Percentiles rank a stretch among this genome's conserved stretches.
Conservation (phyloP, 2,888 invertebrate genomes). For the Phragmatobia fuliginosa region DNA sequence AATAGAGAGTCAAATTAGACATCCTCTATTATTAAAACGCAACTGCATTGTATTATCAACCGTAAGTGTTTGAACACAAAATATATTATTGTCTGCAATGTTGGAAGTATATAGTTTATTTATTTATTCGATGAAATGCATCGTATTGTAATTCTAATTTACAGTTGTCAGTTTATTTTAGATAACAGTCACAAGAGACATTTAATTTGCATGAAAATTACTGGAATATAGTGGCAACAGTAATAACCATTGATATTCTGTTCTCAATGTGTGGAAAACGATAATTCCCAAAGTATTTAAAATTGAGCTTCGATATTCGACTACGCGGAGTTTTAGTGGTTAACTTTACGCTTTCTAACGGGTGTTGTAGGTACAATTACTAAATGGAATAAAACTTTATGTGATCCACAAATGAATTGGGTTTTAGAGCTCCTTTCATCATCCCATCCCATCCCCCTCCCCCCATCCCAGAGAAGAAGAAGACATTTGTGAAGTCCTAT, state of each 20-base stretch:
- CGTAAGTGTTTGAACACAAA: neutral
- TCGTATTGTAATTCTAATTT: conserved; percentile 27
- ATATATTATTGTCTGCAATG: neutral
- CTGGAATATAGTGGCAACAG: conserved; percentile 19
- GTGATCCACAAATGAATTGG: no score
- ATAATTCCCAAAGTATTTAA: neutral
- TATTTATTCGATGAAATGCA: conserved; percentile 25
- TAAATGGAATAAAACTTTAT: no score
- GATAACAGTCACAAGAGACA: conserved; percentile 33
- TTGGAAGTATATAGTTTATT: neutral
- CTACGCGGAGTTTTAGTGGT: neutral
- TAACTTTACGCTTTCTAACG: no score
- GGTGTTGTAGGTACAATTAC: no score
- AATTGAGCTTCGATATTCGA: neutral
- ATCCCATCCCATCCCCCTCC: no score
- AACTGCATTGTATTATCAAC: neutral
- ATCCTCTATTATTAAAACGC: neutral
- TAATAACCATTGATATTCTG: neutral
- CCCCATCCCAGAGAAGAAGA: no score
- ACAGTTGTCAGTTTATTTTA: conserved; percentile 28
- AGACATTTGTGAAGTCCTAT: no score
- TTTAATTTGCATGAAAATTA: conserved; percentile 28
- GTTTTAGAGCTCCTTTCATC: no score
- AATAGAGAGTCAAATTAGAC: neutral
- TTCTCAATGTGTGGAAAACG: neutral